These are phyloP conservation scores for Actenoides lindsayi DNA, from an alignment of 2,113 vertebrate species.

Conservation along the genomic window DNA sequence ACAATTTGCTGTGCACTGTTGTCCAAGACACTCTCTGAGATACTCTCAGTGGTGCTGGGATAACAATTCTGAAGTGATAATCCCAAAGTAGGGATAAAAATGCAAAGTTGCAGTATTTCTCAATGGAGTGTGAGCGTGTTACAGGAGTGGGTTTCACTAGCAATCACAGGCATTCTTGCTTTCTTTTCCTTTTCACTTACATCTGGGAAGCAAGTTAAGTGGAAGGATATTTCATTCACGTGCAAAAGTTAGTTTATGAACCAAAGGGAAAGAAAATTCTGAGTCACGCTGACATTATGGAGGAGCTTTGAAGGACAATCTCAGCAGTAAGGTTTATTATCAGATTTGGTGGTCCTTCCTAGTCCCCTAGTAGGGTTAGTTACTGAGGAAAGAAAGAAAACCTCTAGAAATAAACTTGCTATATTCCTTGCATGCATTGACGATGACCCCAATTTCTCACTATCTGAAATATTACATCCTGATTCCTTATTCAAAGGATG, in stretches of 20 bases:
- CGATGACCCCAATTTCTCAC: background rate
- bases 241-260: background rate
- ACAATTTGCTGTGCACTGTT: background rate
- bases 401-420: background rate
- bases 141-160: background rate
- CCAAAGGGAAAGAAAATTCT: background rate
- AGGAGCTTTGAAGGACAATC: background rate
- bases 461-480: background rate
- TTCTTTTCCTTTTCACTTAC: background rate
- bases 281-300: background rate
- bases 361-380: background rate
- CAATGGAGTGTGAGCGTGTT: background rate
- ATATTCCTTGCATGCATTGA: background rate
- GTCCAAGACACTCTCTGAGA: background rate
- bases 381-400: background rate
- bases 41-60: background rate
- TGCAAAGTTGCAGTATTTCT: background rate
- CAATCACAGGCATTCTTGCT: background rate
- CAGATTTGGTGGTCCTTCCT: background rate
- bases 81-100: background rate
- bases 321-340: background rate
- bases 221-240: background rate
- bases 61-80: background rate
- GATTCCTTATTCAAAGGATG: background rate
- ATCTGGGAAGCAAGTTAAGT: background rate